Base-by-base conservation (phyloP, 2,113 vertebrate genomes). In the Plestiodon gilberti region DNA sequence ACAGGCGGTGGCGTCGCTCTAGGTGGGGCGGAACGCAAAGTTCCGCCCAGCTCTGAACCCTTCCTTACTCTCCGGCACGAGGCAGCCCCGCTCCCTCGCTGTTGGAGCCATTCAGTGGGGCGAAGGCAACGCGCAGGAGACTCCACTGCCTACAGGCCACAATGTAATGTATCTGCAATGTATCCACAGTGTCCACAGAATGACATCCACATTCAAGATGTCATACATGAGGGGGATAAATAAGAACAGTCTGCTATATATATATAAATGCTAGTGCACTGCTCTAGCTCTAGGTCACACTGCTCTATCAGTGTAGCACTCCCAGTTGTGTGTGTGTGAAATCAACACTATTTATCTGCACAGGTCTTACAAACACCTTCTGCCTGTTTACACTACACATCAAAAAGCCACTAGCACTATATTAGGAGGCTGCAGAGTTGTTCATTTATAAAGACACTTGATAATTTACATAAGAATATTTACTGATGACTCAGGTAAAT, bases 371-470 rank as follows among this genome's bases (percentile, higher is more conserved):
- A 43, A 85, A 85, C 18, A 59, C 59, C 81, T 84, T 78, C 78
- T 43, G n/a, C 11, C 40, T 15, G 55, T 35, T 30, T 81, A 77
- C 43, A 10, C 15, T 0, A 6, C 61, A 82, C 25, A 9, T 20
- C 78, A 81, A 61, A 86, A 80, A 61, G 80, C 88, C 33, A 4
- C 52, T 40, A 81, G 23, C 59, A 90, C 76, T 43, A 77, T 57
- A 82, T 89, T 89, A 83, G 88, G 76, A 69, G 89, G 78, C 74
- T 33, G 33, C 81, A 85, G 59, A 87, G 13, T 13, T 0, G 1
- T 57, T 6, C 52, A 86, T 86, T 78, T 0, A 0, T 79, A 30
- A 74, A 0, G 0, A 14, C 57, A 61, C 61, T 40, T 14, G 0
- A 35, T 77, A 40, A 1, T 28, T 78, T 73, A 78, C 0, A 62